A percentile compares a stretch with the other conserved stretches of the same genome.
These are phyloP conservation scores for Champsocephalus gunnari DNA, from an alignment of 2,797 vertebrate genomes.

Conservation along the genomic window DNA sequence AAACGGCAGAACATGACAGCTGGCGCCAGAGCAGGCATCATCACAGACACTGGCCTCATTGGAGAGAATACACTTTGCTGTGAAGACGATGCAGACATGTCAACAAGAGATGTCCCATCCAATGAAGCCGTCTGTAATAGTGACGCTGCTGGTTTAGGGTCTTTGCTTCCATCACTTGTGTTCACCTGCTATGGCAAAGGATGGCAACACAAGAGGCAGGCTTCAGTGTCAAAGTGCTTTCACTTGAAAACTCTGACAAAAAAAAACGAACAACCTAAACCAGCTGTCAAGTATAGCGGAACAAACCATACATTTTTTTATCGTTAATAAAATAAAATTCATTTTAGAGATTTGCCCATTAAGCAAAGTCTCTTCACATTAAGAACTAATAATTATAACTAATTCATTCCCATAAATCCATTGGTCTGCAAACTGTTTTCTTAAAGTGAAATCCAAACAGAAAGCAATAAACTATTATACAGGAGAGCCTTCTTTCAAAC, in stretches of 20 bases:
- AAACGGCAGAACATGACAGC: slow-evolving; percentile 81
- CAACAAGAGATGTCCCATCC: slow-evolving; percentile 39
- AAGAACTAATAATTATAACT: background rate
- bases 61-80: slow-evolving; percentile 41
- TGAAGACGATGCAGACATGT: slow-evolving; percentile 20
- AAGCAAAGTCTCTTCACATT: slow-evolving; percentile 16
- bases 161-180: slow-evolving; percentile 45
- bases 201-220: slow-evolving; percentile 56
- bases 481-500: background rate
- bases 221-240: slow-evolving; percentile 63
- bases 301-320: slow-evolving; percentile 42
- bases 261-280: slow-evolving; percentile 26
- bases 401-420: background rate
- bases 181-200: slow-evolving; percentile 79
- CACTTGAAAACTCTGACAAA: slow-evolving; percentile 42
- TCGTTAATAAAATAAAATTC: slow-evolving; percentile 44
- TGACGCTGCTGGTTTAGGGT: slow-evolving; percentile 27
- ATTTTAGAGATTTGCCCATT: slow-evolving; percentile 25
- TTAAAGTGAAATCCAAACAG: background rate
- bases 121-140: slow-evolving; percentile 9
- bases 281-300: slow-evolving; percentile 61
- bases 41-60: slow-evolving; percentile 24
- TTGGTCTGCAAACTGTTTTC: slow-evolving; percentile 1
- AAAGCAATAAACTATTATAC: slow-evolving; percentile 4
- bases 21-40: slow-evolving; percentile 77